Evolutionary conservation across 2,113 vertebrate genomes (phyloP).

Genomic region (Chiloscyllium plagiosum): DNA sequence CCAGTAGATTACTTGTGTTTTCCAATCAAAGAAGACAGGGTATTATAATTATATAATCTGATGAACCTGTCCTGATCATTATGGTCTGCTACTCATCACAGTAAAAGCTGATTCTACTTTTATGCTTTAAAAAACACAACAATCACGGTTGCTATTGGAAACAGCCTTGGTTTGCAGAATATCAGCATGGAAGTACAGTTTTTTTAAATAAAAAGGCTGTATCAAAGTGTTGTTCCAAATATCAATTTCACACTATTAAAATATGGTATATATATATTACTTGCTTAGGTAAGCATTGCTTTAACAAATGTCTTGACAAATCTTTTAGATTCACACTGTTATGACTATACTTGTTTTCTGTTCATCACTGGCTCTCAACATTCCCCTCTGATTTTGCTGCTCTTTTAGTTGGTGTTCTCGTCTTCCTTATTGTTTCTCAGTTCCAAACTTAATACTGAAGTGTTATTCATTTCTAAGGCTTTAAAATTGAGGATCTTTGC

Average conservation of each 20-base stretch:
- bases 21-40: neutral
- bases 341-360: neutral
- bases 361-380: neutral
- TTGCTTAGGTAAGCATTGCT: neutral
- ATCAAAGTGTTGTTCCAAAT: neutral
- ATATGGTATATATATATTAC: no score
- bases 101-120: neutral
- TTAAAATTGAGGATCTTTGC: neutral
- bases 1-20: no score
- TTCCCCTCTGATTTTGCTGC: neutral
- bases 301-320: neutral
- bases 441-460: neutral
- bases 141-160: constrained; percentile 13
- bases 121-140: neutral
- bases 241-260: neutral
- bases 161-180: neutral
- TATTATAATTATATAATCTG: neutral
- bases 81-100: neutral
- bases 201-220: neutral
- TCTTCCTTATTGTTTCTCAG: neutral
- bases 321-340: neutral
- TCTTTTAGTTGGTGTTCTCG: neutral
- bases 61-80: neutral
- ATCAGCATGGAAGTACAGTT: neutral
- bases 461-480: neutral